Percentiles rank a stretch among this genome's conserved stretches.
Conservation (phyloP, 2,113 vertebrate genomes). For the Hucho hucho region DNA sequence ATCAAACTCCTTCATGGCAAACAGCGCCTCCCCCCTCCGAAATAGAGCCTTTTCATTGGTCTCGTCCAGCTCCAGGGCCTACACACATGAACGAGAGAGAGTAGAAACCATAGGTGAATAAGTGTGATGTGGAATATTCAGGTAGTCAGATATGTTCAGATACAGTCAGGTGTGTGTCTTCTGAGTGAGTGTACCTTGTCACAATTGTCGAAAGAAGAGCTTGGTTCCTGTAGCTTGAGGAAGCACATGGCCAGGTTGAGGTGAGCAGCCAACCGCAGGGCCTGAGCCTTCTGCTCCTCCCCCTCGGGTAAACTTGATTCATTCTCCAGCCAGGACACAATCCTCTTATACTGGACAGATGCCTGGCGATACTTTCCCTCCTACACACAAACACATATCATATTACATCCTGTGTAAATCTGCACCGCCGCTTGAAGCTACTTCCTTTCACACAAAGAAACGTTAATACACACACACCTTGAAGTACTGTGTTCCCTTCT, state of each 20-base stretch:
- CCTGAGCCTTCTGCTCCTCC: conserved; percentile 78
- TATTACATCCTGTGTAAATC: too few species aligned
- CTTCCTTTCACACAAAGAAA: conserved; percentile 72
- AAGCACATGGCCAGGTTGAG: conserved; percentile 96
- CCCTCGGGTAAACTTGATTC: conserved; percentile 80
- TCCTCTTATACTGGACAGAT: conserved; percentile 90
- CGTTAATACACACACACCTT: conserved; percentile 74
- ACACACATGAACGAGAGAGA: neutral
- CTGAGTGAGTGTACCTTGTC: conserved; percentile 80
- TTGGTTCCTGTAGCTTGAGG: conserved; percentile 89
- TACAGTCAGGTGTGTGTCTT: too few species aligned
- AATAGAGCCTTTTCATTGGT: conserved; percentile 95
- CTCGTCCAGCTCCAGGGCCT: conserved; percentile 88
- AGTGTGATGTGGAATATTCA: neutral
- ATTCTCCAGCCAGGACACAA: conserved; percentile 93
- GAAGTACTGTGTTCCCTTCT: conserved; percentile 93
- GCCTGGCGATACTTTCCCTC: conserved; percentile 91
- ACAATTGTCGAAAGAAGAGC: conserved; percentile 86
- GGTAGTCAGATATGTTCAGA: neutral
- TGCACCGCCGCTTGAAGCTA: conserved; percentile 74
- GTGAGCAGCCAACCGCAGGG: conserved; percentile 86
- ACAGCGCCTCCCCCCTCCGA: conserved; percentile 87
- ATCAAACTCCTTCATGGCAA: conserved; percentile 90
- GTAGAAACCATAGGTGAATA: neutral
- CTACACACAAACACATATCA: conserved; percentile 57